A percentile compares a stretch with the other conserved stretches of the same genome.
Conservation (phyloP, 64 coral and sea anemone genomes). For the Stylophora pistillata region DNA sequence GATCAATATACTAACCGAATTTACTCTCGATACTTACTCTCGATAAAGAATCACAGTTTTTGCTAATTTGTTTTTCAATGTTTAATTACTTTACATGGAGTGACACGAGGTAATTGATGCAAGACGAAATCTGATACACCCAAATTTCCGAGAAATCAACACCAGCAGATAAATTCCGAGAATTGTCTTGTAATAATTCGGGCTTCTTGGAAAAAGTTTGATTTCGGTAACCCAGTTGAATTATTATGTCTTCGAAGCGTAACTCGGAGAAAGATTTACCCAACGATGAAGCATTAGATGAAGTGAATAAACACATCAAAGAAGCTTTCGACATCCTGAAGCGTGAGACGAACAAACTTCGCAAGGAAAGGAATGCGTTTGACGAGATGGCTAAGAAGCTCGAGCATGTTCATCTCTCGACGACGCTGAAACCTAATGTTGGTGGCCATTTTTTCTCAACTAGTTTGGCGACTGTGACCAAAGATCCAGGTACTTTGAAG, state of each 20-base stretch:
- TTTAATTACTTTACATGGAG: too few species aligned
- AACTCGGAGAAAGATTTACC: neutral
- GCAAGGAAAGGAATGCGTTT: slow-evolving; percentile 26
- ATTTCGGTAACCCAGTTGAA: neutral
- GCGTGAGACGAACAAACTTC: slow-evolving; percentile 23
- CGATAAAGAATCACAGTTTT: too few species aligned
- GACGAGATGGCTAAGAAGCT: slow-evolving; percentile 42
- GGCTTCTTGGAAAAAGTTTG: neutral
- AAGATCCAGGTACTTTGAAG: slow-evolving; percentile 31
- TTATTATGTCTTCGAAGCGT: neutral
- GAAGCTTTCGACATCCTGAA: slow-evolving; percentile 41
- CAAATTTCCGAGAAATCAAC: too few species aligned
- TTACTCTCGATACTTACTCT: too few species aligned
- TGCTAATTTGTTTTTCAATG: too few species aligned
- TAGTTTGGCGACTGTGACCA: slow-evolving; percentile 37
- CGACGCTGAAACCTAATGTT: slow-evolving; percentile 41
- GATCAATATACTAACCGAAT: too few species aligned
- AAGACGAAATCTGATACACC: too few species aligned
- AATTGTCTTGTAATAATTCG: too few species aligned
- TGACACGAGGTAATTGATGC: too few species aligned
- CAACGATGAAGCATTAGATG: neutral
- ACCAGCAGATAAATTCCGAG: too few species aligned
- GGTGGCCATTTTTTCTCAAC: slow-evolving; percentile 44
- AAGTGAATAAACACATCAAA: slow-evolving; percentile 4
- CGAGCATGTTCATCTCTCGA: slow-evolving; percentile 18